Evolutionary conservation across 2,888 invertebrate species (phyloP).

Genomic region (Diplazon laetatorius): DNA sequence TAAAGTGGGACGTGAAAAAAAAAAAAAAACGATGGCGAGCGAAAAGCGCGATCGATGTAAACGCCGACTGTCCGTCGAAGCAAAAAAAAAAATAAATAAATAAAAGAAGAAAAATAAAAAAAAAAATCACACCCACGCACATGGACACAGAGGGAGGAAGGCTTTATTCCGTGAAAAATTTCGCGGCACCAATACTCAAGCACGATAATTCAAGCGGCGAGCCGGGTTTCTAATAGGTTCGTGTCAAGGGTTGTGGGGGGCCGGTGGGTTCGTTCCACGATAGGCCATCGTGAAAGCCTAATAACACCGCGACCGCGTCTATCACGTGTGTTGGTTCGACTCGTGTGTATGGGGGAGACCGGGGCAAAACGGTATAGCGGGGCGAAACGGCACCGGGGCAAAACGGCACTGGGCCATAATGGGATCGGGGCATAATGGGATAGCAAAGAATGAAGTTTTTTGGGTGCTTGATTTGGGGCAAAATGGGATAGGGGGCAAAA

Average conservation of each 20-base stretch:
- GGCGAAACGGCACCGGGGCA: no score
- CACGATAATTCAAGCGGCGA: not conserved
- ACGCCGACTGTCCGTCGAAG: slow-evolving; percentile 8
- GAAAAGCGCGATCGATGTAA: slow-evolving; percentile 12
- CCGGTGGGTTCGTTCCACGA: slow-evolving; percentile 10
- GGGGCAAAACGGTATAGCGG: no score
- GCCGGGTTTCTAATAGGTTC: slow-evolving; percentile 31
- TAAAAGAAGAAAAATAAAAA: no score
- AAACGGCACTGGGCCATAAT: not conserved
- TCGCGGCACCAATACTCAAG: slow-evolving; percentile 3
- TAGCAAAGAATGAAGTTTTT: no score
- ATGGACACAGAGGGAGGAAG: no score
- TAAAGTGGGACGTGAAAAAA: not conserved
- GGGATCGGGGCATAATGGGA: no score
- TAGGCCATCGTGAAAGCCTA: slow-evolving; percentile 45
- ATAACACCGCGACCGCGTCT: slow-evolving; percentile 21
- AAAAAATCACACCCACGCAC: not conserved
- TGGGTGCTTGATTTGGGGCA: no score
- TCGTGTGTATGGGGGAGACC: not conserved
- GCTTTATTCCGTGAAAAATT: not conserved
- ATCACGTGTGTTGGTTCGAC: not conserved
- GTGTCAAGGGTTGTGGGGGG: slow-evolving; percentile 41
- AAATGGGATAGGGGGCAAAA: no score
- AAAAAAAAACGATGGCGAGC: not conserved
- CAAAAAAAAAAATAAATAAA: no score